Conservation (phyloP, 2,797 vertebrate species). For the Otus scops region DNA sequence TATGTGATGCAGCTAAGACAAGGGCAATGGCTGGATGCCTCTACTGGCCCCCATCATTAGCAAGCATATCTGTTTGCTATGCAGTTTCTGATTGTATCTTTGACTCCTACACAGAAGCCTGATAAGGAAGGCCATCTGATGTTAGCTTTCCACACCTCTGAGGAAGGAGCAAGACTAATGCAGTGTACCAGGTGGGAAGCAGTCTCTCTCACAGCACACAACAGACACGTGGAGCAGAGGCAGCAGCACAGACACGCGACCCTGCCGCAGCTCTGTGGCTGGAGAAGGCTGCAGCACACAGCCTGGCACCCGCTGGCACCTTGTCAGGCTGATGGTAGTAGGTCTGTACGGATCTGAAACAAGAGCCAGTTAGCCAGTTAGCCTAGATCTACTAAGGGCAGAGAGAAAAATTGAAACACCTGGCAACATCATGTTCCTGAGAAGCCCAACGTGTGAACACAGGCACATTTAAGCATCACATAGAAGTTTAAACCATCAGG, state of each 20-base stretch:
- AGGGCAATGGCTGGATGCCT: background rate
- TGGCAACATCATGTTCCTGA: background rate
- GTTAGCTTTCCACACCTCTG: background rate
- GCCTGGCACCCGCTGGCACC: background rate
- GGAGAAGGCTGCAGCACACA: background rate
- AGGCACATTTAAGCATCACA: background rate
- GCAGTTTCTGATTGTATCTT: background rate
- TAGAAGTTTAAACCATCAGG: background rate
- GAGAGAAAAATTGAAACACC: background rate
- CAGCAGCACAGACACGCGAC: background rate
- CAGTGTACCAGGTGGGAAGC: background rate
- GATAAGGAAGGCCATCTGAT: background rate
- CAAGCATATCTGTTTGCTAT: background rate
- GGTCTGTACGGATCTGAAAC: rapidly evolving
- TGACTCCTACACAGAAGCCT: background rate
- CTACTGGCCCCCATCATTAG: background rate
- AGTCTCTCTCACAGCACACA: background rate
- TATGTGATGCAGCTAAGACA: rapidly evolving
- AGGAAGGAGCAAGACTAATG: background rate
- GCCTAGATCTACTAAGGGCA: background rate
- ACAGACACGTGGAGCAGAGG: background rate
- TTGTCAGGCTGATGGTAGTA: background rate
- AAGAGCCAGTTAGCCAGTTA: background rate
- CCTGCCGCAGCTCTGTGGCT: background rate
- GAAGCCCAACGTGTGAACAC: rapidly evolving